Base-by-base conservation (phyloP, 2,113 vertebrate species). In the Phylloscopus whistleri region DNA sequence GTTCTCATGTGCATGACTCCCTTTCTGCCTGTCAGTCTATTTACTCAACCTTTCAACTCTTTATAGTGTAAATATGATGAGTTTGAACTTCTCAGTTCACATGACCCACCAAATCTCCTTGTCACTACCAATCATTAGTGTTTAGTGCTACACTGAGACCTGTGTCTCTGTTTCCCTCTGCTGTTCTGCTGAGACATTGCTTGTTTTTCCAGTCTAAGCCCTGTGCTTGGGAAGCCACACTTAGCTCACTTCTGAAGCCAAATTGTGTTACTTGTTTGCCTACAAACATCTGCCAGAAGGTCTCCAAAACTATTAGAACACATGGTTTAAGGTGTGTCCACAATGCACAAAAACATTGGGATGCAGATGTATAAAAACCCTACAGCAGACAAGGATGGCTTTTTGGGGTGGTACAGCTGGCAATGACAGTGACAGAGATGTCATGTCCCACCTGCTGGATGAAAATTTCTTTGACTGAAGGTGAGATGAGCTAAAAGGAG, bases 141-240 rank as follows among this genome's bases (percentile, higher is more conserved):
- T 53, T 88, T 26, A 74, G 76, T 46, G 4, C 28, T 44, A 1
- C 52, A 4, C 33, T 75, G 24, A 55, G 81, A 56, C 33, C 60
- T 58, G 53, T 62, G 76, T 85, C 91, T 87, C 88, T 76, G 90
- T 94, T 94, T 93, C 96, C 95, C 93, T 89, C 95, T 97, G 60
- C 92, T 95, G 96, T 90, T 93, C 48, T 81, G 31, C 73, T 62
- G 37, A 89, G 64, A 90, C 53, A 89, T 43, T 87, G 56, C 69
- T 75, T 28, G 28, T 49, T 83, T 75, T 77, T 31, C 76, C 66
- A 56, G n/a, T 3, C 39, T 24, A 9, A 93, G 35, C 13, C 30
- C 22, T 13, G 19, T 13, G 18, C 35, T 51, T 62, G 26, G n/a
- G n/a, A 48, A 68, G 21, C n/a, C 23, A 55, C n/a, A 10, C 10